These are phyloP conservation scores for Carcinoscorpius rotundicauda DNA, from an alignment of 1,140 invertebrate species.

Conservation along the genomic window DNA sequence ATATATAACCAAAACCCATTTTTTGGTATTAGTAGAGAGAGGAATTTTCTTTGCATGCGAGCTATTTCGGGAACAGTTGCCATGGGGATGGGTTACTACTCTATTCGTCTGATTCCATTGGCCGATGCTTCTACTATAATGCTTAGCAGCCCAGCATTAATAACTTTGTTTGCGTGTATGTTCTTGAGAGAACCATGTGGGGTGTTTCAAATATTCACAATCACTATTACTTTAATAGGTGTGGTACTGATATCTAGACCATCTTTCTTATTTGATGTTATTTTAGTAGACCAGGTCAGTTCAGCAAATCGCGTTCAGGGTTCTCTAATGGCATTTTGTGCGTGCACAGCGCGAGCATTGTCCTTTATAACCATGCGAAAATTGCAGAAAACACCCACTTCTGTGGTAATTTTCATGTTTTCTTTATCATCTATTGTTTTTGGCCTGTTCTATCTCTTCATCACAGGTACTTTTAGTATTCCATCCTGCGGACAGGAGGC, in stretches of 20 bases:
- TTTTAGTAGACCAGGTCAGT: constrained; percentile 6
- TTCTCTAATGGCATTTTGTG: constrained; percentile 62
- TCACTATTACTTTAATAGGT: constrained; percentile 36
- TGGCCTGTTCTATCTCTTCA: constrained; percentile 45
- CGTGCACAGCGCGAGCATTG: constrained; percentile 73
- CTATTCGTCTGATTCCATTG: constrained; percentile 42
- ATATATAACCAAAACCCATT: no score
- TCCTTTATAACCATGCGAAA: constrained; percentile 69
- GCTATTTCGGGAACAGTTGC: not conserved
- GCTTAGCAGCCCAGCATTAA: constrained; percentile 42
- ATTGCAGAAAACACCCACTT: constrained; percentile 70
- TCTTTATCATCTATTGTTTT: constrained; percentile 41
- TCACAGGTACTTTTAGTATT: constrained; percentile 59
- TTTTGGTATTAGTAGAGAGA: no score
- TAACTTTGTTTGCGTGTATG: constrained; percentile 40
- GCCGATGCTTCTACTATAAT: constrained; percentile 45
- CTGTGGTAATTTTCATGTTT: constrained; percentile 46
- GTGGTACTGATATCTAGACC: constrained; percentile 40
- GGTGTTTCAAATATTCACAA: constrained; percentile 37
- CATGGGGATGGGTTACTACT: constrained; percentile 40
- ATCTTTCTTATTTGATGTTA: constrained; percentile 35
- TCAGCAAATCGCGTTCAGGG: constrained; percentile 47
- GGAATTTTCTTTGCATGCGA: not conserved
- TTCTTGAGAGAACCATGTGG: constrained; percentile 42
- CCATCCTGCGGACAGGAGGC: constrained; percentile 60